phyloP scores from a whole-genome alignment of 2,113 vertebrate species.

The Hippocampus zosterae region DNA sequence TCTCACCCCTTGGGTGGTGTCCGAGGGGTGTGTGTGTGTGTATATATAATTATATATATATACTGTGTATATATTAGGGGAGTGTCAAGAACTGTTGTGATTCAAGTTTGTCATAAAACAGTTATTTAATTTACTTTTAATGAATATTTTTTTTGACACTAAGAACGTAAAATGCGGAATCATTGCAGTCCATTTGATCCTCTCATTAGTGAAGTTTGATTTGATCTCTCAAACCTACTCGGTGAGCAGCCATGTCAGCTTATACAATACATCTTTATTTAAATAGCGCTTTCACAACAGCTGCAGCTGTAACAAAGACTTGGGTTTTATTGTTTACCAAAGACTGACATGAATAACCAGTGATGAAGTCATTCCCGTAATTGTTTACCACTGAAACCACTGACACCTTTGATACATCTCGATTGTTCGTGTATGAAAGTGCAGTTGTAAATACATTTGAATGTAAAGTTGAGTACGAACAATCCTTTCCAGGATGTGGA shows the following conservation, averaged over 20 bases:
- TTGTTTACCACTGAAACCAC: background rate
- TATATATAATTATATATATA: no score
- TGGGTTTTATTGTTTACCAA: constrained; percentile 1
- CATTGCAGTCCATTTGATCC: constrained; percentile 10
- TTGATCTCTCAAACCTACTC: background rate
- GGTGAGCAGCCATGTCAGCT: no score
- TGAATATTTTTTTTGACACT: background rate
- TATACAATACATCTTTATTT: no score
- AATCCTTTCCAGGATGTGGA: background rate
- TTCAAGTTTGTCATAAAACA: background rate
- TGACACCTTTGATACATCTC: background rate
- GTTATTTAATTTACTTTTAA: background rate
- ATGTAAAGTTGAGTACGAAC: background rate
- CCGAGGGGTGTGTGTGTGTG: no score
- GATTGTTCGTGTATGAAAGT: background rate
- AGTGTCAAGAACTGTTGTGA: constrained; percentile 15
- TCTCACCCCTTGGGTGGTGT: no score
- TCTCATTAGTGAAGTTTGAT: background rate
- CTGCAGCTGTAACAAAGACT: background rate
- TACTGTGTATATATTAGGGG: background rate
- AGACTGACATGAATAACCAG: constrained; percentile 3
- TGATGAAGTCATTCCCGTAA: background rate
- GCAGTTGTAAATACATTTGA: background rate
- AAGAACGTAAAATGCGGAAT: background rate
- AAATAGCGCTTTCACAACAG: no score